Base-by-base conservation (phyloP, 2,888 invertebrate species). In the Athetis lepigone region DNA sequence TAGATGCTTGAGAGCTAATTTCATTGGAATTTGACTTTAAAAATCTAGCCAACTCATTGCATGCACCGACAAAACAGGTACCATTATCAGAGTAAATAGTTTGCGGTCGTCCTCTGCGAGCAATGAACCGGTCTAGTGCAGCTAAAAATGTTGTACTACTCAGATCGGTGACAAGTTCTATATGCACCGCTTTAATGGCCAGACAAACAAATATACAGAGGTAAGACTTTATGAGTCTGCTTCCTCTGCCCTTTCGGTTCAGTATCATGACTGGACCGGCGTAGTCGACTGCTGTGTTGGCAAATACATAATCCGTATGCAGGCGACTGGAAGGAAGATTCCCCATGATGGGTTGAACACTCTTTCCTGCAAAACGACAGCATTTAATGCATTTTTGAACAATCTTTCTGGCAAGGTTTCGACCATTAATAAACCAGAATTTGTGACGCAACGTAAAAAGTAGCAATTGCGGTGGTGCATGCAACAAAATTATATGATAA, bases 31-130 rank as follows among this genome's bases (percentile, higher is more conserved):
- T 45, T 45, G n/a, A 21, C 27, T 23, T 54, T 43, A 54, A 36
- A 36, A 54, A 54, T n/a, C 16, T 45, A 36, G 54, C 21, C n/a
- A 54, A 43, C 43, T 54, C 54, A 43, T 54, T 54, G 16, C 43
- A 54, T 6, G 54, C 43, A 2, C 54, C 43, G 6, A 54, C 23
- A 16, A 54, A 54, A 54, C 33, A 43, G 2, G 43, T 54, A 43
- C 54, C 54, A 36, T 54, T 54, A 33, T 54, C 54, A 11, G 45
- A 55, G 36, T 43, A 55, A 33, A 55, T 45, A 18, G 21, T 55
- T 21, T 4, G 21, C 33, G 55, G 55, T 45, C 27, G 25, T 18
- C 55, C 55, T 45, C 43, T 29, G 6, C 54, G 54, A 23, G 54
- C 54, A 23, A 54, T 16, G 23, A 54, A 54, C 16, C 43, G 16